Base-by-base conservation (phyloP, 2,888 invertebrate genomes). In the Hartigia nigra region DNA sequence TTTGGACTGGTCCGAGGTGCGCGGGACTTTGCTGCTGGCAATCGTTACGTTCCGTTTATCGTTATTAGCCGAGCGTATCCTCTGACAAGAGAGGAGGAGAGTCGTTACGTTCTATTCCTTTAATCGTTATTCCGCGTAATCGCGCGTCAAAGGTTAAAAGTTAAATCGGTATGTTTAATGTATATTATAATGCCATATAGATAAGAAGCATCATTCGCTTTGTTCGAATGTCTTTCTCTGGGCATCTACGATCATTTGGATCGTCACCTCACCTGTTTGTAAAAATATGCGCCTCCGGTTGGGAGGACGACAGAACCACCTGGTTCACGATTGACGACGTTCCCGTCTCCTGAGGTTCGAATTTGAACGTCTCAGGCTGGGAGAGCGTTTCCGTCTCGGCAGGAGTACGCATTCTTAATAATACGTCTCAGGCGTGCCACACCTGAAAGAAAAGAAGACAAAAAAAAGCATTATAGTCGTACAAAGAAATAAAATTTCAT, bases 381-480 rank as follows among this genome's bases (percentile, higher is more conserved):
- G 88, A 81, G 81, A 88, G 84, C 75, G 86, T 87, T 82, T 91
- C 90, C 78, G 88, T 87, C 78, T 90, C 90, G 75, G 88, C 89
- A 77, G 89, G 89, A 75, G 90, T 89, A 80, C 89, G 89, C 91
- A 91, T 91, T 79, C 82, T 85, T 76, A 79, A 76, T 55, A 70
- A 55, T 9, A 23, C 76, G 32, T 72, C 72, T 72, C 31, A 31
- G 72, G 12, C 36, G 75, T 34, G 75, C 34, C 75, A 34, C 31
- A 74, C 75, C 75, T 35, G 34, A 35, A 74, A 34, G 3, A 34
- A 23, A 34, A 74, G 3, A 35, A 77, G 75, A 74, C 78, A 36
- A 23, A 78, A 31, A 74, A 23, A 36, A 12, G 2, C 5, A 78
- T 55, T n/a, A 77, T n/a, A 76, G 14, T 31, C 32, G n/a, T 76